Conservation (phyloP, 1,140 invertebrate species). For the Cataglyphis hispanica region DNA sequence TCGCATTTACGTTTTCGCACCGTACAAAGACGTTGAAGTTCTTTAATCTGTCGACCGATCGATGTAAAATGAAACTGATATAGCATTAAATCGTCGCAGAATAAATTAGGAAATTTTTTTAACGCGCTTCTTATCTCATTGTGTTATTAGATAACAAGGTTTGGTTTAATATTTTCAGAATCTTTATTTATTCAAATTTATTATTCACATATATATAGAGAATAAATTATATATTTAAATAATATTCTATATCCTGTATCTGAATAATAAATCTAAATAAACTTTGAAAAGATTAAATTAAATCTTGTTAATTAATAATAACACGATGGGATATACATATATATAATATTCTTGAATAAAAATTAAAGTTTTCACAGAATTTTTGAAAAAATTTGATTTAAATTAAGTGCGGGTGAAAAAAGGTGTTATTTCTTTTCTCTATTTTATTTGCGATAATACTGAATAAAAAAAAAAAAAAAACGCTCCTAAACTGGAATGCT, state of each 20-base stretch:
- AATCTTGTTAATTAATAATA: no score
- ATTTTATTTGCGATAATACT: background rate
- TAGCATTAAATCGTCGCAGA: conserved; percentile 10
- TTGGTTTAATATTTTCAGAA: background rate
- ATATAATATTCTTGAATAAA: no score
- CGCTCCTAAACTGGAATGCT: background rate
- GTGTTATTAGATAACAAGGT: background rate
- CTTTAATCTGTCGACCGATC: background rate
- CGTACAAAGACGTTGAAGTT: conserved; percentile 15
- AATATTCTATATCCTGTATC: no score
- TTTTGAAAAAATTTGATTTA: background rate
- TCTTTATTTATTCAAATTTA: background rate
- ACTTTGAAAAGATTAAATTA: no score
- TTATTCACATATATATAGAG: background rate
- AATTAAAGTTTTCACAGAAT: background rate
- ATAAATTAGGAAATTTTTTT: background rate
- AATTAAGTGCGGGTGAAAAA: background rate
- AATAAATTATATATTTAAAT: no score
- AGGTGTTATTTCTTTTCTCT: background rate
- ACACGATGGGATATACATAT: no score
- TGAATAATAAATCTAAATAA: no score
- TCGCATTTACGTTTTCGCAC: conserved; percentile 30
- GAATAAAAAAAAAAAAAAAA: conserved; percentile 18
- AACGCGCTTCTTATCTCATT: background rate
- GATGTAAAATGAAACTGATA: background rate